These are phyloP conservation scores for Chrysaora quinquecirrha DNA, from an alignment of 30 jellyfish, hydroid and myxozoan genomes.

Conservation along the genomic window DNA sequence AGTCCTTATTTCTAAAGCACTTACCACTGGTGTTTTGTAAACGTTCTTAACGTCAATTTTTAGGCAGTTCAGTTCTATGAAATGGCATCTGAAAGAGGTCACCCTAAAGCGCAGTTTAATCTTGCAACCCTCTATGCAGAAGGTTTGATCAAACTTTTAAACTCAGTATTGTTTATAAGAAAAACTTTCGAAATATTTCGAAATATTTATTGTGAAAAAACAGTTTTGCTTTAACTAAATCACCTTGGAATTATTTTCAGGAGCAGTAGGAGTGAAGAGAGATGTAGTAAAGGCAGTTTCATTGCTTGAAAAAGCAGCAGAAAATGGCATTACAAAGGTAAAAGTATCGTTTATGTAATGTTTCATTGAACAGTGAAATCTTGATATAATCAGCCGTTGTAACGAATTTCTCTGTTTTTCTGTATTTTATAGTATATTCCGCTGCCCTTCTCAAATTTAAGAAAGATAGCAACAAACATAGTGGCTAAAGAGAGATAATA, in stretches of 20 bases:
- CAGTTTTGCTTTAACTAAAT: too few relatives aligned
- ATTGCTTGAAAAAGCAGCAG: conserved; percentile 45
- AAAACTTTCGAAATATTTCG: too few relatives aligned
- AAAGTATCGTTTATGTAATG: not conserved
- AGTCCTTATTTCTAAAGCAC: too few relatives aligned
- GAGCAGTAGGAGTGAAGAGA: conserved; percentile 29
- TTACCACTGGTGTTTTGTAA: too few relatives aligned
- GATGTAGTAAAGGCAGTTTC: conserved; percentile 25
- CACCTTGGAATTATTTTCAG: too few relatives aligned
- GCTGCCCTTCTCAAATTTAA: too few relatives aligned
- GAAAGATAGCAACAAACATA: too few relatives aligned
- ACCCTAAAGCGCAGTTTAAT: conserved; percentile 59
- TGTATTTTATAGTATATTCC: not conserved
- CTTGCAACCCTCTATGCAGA: conserved; percentile 47
- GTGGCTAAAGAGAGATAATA: too few relatives aligned
- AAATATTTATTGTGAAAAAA: too few relatives aligned
- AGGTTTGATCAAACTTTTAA: conserved; percentile 47
- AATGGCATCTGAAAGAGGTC: conserved; percentile 60
- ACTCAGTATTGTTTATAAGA: too few relatives aligned
- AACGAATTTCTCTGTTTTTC: not conserved
- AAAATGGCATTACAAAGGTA: conserved; percentile 63
- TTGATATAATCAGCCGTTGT: not conserved
- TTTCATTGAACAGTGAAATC: not conserved
- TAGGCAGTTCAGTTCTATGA: conserved; percentile 56
- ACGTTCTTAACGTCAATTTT: not conserved